Conservation (phyloP, 2,888 invertebrate genomes). For the Erpobdella octoculata region DNA sequence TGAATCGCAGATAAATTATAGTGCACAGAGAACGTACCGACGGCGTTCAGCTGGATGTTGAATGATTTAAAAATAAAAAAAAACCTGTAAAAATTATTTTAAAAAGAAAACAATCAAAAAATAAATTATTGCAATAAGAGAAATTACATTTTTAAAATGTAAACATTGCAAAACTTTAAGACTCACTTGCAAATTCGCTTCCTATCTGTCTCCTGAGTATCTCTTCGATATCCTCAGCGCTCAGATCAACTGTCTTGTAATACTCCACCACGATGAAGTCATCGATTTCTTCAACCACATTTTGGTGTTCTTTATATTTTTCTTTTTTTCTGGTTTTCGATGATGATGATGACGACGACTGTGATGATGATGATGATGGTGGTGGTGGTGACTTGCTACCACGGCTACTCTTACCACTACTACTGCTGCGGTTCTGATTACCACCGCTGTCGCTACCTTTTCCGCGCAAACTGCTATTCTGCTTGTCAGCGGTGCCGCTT, state of each 20-base stretch:
- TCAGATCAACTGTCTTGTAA: conserved; percentile 4
- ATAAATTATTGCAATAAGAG: background rate
- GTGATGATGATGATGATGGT: no score
- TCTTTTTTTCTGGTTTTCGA: background rate
- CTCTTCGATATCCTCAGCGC: background rate
- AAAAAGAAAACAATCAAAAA: no score
- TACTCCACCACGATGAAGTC: conserved; percentile 4
- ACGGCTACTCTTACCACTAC: background rate
- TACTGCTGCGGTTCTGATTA: background rate
- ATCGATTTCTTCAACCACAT: background rate
- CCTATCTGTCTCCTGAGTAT: conserved; percentile 10
- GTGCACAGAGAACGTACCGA: no score
- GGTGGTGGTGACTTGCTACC: background rate
- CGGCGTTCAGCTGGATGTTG: no score
- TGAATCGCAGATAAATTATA: no score
- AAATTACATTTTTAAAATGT: background rate
- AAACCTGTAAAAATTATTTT: no score
- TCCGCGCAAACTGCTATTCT: background rate
- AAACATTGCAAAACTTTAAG: background rate
- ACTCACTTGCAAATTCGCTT: conserved; percentile 22
- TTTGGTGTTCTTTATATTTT: background rate
- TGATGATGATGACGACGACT: background rate
- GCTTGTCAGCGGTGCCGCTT: background rate
- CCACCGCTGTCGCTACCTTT: background rate
- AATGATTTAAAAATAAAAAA: no score